Conservation (phyloP, 2,888 invertebrate species). For the Eupithecia abbreviata region DNA sequence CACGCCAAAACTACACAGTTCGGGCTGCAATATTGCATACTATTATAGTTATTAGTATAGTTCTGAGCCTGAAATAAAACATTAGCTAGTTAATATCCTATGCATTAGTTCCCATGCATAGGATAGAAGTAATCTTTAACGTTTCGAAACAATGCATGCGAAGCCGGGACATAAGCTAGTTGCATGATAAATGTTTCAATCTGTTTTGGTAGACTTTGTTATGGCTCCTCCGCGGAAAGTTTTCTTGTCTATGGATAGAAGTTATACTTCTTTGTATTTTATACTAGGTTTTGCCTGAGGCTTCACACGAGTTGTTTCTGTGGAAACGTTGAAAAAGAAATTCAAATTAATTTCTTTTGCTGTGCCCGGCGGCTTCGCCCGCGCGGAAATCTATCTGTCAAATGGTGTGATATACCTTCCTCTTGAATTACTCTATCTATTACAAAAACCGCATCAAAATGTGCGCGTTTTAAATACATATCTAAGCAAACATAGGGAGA, state of each 20-base stretch:
- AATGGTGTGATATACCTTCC: no score
- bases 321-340: background rate
- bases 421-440: no score
- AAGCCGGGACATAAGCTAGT: background rate
- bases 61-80: no score
- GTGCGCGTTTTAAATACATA: no score
- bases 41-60: no score
- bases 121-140: background rate
- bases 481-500: no score
- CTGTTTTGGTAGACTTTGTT: background rate
- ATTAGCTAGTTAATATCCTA: no score
- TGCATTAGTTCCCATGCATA: background rate
- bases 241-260: background rate
- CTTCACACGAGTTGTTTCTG: background rate
- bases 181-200: constrained; percentile 35
- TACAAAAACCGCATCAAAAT: no score
- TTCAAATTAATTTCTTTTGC: no score
- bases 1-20: background rate
- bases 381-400: no score
- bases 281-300: background rate
- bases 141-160: background rate
- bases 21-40: no score
- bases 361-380: no score
- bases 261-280: background rate
- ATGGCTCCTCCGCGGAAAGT: background rate